Percentiles rank a stretch among this genome's conserved stretches.
Conservation (phyloP, 2,797 vertebrate species). For the Oceanodroma leucorhoa region DNA sequence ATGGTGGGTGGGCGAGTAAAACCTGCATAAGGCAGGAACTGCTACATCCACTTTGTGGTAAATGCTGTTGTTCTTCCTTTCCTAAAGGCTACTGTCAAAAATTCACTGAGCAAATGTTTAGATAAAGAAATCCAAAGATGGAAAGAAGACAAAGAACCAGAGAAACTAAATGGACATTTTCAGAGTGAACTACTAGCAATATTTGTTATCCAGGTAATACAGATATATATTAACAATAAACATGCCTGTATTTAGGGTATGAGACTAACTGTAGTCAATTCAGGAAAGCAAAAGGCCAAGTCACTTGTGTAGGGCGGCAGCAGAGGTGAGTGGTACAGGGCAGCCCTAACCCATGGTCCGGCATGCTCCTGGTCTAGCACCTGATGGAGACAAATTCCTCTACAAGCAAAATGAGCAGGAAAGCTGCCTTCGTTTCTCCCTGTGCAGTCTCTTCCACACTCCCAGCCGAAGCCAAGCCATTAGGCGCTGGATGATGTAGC, state of each 20-base stretch:
- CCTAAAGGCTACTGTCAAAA: slow-evolving; percentile 72
- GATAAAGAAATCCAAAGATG: slow-evolving; percentile 80
- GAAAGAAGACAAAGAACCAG: slow-evolving; percentile 73
- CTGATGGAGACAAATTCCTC: background rate
- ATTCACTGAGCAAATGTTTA: slow-evolving; percentile 74
- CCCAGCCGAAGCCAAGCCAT: background rate
- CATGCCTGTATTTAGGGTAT: background rate
- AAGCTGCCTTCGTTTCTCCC: background rate
- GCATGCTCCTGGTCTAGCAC: background rate
- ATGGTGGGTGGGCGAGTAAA: background rate
- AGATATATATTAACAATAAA: background rate
- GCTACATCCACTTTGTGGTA: background rate
- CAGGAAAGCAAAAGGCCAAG: background rate
- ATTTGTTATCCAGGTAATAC: slow-evolving; percentile 85
- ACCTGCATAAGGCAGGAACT: background rate
- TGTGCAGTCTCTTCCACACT: background rate
- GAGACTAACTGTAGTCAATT: background rate
- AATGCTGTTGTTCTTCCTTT: slow-evolving; percentile 12
- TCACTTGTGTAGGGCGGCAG: background rate
- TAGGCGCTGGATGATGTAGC: rapidly evolving
- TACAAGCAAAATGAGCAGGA: background rate
- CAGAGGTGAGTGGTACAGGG: background rate
- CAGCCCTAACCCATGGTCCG: background rate
- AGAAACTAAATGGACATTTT: slow-evolving; percentile 75
- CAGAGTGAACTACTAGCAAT: slow-evolving; percentile 85